Conservation (phyloP, 1,140 invertebrate species). For the Caerostris extrusa region DNA sequence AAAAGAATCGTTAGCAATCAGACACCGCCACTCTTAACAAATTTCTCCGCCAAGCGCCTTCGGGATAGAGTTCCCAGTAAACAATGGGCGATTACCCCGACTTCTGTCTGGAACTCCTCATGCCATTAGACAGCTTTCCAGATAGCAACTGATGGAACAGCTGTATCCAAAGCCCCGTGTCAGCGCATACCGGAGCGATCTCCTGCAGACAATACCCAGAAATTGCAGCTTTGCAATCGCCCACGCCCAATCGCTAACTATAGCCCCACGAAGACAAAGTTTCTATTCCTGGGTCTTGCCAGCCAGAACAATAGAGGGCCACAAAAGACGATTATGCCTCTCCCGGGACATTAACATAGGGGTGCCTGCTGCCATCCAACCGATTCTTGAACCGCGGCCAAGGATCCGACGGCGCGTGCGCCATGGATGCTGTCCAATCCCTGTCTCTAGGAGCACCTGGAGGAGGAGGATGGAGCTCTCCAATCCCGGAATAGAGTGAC, state of each 20-base stretch:
- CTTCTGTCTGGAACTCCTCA: neutral
- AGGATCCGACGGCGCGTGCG: slow-evolving; percentile 39
- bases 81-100: slow-evolving; percentile 53
- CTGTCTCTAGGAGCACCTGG: slow-evolving; percentile 15
- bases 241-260: slow-evolving; percentile 69
- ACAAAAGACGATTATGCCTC: slow-evolving; percentile 61
- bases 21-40: neutral
- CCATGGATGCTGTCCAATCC: slow-evolving; percentile 69
- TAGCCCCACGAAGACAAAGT: slow-evolving; percentile 46
- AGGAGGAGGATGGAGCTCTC: slow-evolving; percentile 57
- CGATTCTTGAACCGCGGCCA: slow-evolving; percentile 68
- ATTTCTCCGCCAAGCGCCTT: neutral
- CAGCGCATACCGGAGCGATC: slow-evolving; percentile 45
- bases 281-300: slow-evolving; percentile 57
- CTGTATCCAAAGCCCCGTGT: neutral
- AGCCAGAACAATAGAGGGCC: slow-evolving; percentile 62
- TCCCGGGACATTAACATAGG: slow-evolving; percentile 63
- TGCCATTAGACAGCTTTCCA: slow-evolving; percentile 50
- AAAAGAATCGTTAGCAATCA: slow-evolving; percentile 1
- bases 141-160: slow-evolving; percentile 61
- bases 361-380: slow-evolving; percentile 13
- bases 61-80: slow-evolving; percentile 23
- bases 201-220: slow-evolving; percentile 49
- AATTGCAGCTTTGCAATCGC: slow-evolving; percentile 45
- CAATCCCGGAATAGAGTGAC: slow-evolving; percentile 62